phyloP scores from a whole-genome alignment of 2,888 invertebrate species.

The Melitaea athalia region DNA sequence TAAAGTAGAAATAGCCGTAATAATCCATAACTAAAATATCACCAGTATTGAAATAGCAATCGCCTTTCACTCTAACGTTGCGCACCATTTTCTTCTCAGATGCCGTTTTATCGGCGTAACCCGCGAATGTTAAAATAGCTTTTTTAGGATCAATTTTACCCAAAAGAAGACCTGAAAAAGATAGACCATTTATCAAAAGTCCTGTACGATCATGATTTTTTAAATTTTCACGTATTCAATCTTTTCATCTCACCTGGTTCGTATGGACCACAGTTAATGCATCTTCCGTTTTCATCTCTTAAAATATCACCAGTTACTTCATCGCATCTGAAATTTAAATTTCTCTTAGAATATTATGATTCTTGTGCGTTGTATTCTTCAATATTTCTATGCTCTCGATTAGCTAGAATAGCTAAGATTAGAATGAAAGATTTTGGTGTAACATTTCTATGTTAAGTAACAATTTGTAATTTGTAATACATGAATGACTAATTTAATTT shows the following conservation, averaged over 20 bases:
- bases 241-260: constrained; percentile 86
- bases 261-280: constrained; percentile 89
- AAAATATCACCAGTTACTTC: constrained; percentile 90
- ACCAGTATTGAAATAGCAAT: constrained; percentile 94
- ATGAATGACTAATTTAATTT: too few species aligned
- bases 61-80: constrained; percentile 91
- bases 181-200: background rate
- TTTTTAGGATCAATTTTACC: constrained; percentile 84
- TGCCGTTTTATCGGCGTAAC: constrained; percentile 84
- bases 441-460: too few species aligned
- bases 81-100: constrained; percentile 92
- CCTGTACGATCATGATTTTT: background rate
- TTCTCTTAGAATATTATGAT: background rate
- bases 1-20: constrained; percentile 95
- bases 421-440: too few species aligned
- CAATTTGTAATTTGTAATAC: too few species aligned
- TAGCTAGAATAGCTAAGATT: background rate
- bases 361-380: background rate
- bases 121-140: constrained; percentile 73
- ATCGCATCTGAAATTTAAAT: constrained; percentile 78
- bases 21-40: constrained; percentile 96
- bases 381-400: background rate
- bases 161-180: constrained; percentile 84
- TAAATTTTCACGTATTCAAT: too few species aligned
- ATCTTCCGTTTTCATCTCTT: constrained; percentile 86